Percentiles rank a stretch among this genome's conserved stretches.
Conservation (phyloP, 2,113 vertebrate species). For the Peromyscus californicus region DNA sequence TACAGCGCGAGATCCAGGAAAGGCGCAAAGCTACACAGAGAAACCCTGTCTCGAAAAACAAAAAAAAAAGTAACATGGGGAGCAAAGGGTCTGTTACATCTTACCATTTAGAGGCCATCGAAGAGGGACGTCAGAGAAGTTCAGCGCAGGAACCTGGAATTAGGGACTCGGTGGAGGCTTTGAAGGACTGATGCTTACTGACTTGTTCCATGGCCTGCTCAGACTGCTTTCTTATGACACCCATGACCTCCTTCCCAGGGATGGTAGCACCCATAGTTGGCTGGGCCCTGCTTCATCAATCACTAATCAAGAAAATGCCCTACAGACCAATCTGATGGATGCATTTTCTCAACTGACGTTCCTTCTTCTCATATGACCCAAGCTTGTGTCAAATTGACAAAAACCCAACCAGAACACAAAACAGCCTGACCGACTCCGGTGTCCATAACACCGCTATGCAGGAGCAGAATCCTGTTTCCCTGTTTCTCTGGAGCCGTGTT, state of each 20-base stretch:
- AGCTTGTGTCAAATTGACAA: not conserved
- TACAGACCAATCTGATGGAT: not conserved
- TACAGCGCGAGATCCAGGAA: no score
- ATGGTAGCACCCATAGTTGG: not conserved
- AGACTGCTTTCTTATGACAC: not conserved
- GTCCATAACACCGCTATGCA: not conserved
- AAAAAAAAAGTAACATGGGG: not conserved
- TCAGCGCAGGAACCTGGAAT: not conserved
- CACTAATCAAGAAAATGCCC: not conserved
- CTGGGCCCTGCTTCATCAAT: not conserved
- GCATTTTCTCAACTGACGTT: not conserved
- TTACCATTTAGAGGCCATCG: not conserved
- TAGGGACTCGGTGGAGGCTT: not conserved
- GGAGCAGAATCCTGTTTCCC: not conserved
- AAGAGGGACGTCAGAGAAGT: not conserved
- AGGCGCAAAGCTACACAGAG: no score
- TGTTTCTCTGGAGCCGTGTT: not conserved
- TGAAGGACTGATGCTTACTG: not conserved
- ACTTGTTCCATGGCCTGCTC: not conserved
- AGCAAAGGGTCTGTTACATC: not conserved
- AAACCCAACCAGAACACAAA: not conserved
- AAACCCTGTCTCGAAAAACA: no score
- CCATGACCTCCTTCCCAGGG: not conserved
- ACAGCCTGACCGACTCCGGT: not conserved
- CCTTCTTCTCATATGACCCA: not conserved